Evolutionary conservation across 2,797 vertebrate species (phyloP).

Genomic region (Malacoraja senta): DNA sequence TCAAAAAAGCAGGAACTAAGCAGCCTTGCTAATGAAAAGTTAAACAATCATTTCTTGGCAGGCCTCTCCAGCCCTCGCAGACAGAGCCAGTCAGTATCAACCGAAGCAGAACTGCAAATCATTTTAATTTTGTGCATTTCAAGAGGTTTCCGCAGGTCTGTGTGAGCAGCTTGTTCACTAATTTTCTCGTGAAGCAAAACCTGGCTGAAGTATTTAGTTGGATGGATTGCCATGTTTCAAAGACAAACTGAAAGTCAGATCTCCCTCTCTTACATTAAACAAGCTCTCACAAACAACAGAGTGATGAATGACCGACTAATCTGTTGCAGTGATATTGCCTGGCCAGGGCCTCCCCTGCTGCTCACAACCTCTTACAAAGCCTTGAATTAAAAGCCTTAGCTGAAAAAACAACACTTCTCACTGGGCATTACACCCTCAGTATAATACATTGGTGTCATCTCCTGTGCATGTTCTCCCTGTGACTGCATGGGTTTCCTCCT

Average conservation of each 20-base stretch:
- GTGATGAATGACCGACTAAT: not conserved
- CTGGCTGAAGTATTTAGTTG: not conserved
- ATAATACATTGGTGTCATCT: not conserved
- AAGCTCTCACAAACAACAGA: not conserved
- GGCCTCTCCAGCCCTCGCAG: not conserved
- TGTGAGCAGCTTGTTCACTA: not conserved
- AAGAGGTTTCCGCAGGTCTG: not conserved
- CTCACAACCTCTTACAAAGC: not conserved
- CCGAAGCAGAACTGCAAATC: not conserved
- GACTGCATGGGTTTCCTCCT: too few relatives aligned
- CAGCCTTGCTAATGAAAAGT: not conserved
- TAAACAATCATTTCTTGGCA: not conserved
- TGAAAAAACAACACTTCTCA: not conserved
- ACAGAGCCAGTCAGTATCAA: not conserved
- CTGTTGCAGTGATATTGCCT: not conserved
- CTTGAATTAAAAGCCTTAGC: not conserved
- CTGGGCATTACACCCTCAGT: not conserved
- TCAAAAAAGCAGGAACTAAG: not conserved
- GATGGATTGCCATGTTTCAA: not conserved
- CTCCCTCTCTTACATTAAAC: not conserved
- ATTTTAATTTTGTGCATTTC: not conserved
- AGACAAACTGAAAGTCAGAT: not conserved
- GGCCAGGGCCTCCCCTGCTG: not conserved
- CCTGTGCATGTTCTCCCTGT: too few relatives aligned
- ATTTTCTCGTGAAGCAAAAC: not conserved